Base-by-base conservation (phyloP, 2,797 vertebrate species). In the Sphenopsis melanotis region DNA sequence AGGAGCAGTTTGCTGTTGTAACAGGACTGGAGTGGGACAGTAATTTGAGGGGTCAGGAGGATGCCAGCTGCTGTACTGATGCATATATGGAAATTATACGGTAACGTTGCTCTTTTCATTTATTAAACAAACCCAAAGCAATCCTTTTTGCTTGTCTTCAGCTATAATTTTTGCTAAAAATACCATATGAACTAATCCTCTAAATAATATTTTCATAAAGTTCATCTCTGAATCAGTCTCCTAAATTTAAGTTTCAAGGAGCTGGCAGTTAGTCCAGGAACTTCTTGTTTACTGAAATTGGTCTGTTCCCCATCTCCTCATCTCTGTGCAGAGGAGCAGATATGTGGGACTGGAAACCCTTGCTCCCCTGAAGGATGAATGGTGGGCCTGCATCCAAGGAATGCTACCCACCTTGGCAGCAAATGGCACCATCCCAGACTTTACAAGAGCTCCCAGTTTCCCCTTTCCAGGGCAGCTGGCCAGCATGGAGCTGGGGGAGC, bases 101-200 rank as follows among this genome's bases (percentile, higher is more conserved):
- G 23, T 61, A 93, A 70, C 0, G 0, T 27, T 61, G 15, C 22
- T 89, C 37, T 68, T 94, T 88, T 61, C 16, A 30, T 83, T 88
- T 88, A 79, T 82, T 93, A 94, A 95, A 70, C 61, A 90, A 89
- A 46, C 30, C 9, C 56, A 34, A 64, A 59, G 14, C 34, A 87
- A 53, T 52, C 9, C 6, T 23, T 82, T 83, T 72, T 86, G 39
- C 39, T 88, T 96, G 82, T 60, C 69, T 69, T 88, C 79, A 86
- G 9, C 44, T 87, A 83, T 53, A 10, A 24, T 37, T 80, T 89
- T 87, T 60, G n/a, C 89, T 94, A 96, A 96, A 96, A 94, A 94
- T 82, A 86, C 23, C 7, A 1, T 41, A 55, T 80, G 60, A 93
- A 39, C 57, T 66, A 96, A 83, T 71, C 30, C 4, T 61, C n/a